Base-by-base conservation (phyloP, 1,140 invertebrate genomes). In the Pygmarrhopalites habei region DNA sequence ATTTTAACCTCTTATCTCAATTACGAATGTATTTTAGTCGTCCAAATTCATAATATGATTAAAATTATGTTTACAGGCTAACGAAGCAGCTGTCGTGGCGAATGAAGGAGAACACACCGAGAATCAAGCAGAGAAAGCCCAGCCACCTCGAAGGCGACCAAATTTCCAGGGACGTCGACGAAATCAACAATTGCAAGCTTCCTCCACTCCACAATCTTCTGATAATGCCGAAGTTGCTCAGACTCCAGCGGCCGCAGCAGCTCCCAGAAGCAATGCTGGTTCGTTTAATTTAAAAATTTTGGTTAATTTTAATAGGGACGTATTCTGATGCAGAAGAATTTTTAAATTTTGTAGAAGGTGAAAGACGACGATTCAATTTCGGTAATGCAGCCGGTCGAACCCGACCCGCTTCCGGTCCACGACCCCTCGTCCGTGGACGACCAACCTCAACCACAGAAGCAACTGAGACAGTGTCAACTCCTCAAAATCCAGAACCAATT, bases 361-460 rank as follows among this genome's bases (percentile, higher is more conserved):
- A 60, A 59, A 46, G 63, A 46, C 47, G 43, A 25, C 44, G 63
- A 29, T 65, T 61, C 46, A 65, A 60, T 39, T 64, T 63, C 49
- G 65, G 56, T 44, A 57, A 57, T 30, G n/a, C 58, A 23, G 64
- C 41, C 23, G 32, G 63, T 2, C 58, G 58, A 26, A 17, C 46
- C 4, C 35, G 58, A 23, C 58, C 62, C 23, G 44, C 41, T 25
- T 44, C 52, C 25, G 55, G 58, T 47, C 44, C 60, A 35, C 25
- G 63, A 7, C 52, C 58, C 14, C 41, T 58, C 21, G 21, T 52
- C n/a, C 47, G 61, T 47, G 55, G 62, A 26, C 21, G 57, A 25
- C 41, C 60, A 25, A 61, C 60, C 21, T 55, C 65, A 21, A 67
- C 65, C 5, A 70, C 62, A n/a, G 68, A 66, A 56, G 59, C 68